Conservation (phyloP, 2,113 vertebrate species). For the Passer domesticus region DNA sequence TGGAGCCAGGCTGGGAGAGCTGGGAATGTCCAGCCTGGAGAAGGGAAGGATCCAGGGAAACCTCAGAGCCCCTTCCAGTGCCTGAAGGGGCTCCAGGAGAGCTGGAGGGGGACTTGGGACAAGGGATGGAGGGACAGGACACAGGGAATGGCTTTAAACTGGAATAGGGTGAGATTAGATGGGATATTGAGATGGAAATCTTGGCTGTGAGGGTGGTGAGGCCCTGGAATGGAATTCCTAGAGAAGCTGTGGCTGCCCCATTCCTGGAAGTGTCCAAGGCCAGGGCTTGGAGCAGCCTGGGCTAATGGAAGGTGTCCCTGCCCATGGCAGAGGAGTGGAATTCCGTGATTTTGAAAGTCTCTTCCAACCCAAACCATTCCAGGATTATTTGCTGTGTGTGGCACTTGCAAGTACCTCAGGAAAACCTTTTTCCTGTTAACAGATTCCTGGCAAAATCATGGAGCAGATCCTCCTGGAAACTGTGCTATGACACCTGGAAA, state of each 20-base stretch:
- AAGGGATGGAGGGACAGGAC: neutral
- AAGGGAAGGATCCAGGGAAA: accelerated
- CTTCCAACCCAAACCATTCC: neutral
- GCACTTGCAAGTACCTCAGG: neutral
- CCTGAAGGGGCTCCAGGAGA: neutral
- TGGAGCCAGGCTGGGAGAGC: neutral
- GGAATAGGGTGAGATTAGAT: accelerated
- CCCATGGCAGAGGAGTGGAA: accelerated
- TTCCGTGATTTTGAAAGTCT: neutral
- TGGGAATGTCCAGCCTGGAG: neutral
- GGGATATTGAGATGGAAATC: neutral
- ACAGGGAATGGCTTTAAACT: neutral
- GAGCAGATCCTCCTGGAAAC: neutral
- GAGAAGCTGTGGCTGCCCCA: neutral
- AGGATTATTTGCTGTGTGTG: accelerated
- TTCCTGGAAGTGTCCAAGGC: neutral
- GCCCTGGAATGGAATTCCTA: accelerated
- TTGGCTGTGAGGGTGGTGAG: accelerated
- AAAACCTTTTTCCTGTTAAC: neutral
- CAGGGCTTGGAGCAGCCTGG: neutral
- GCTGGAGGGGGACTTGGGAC: neutral
- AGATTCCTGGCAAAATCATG: neutral
- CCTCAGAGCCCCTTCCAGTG: neutral
- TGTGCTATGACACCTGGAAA: neutral
- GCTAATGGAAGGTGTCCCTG: neutral